Conservation (phyloP, 2,113 vertebrate genomes). For the Vidua macroura region DNA sequence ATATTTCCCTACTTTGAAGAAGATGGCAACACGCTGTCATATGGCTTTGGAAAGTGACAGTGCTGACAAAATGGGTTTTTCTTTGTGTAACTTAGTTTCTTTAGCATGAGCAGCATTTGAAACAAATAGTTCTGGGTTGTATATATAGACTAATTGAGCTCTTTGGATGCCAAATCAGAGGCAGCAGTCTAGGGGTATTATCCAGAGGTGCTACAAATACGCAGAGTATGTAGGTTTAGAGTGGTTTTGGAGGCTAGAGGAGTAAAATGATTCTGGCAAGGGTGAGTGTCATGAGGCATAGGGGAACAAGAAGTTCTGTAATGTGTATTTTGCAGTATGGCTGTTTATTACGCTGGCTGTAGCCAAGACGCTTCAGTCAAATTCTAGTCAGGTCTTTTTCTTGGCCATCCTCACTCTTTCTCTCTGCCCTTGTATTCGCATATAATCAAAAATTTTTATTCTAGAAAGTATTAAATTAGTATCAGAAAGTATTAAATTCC, state of each 20-base stretch:
- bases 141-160: neutral
- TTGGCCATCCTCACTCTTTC: neutral
- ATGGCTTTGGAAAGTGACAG: slow-evolving; percentile 57
- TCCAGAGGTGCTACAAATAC: slow-evolving; percentile 28
- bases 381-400: slow-evolving; percentile 16
- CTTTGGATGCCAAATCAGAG: slow-evolving; percentile 55
- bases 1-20: slow-evolving; percentile 64
- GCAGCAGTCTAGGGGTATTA: slow-evolving; percentile 34
- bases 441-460: neutral
- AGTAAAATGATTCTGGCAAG: slow-evolving; percentile 41
- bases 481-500: neutral
- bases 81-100: slow-evolving; percentile 34
- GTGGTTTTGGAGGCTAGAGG: slow-evolving; percentile 36
- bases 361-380: neutral
- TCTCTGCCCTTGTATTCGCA: neutral
- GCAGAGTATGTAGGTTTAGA: slow-evolving; percentile 4
- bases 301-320: slow-evolving; percentile 14
- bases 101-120: slow-evolving; percentile 19
- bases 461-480: neutral
- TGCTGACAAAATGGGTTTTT: slow-evolving; percentile 48
- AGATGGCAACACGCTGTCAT: slow-evolving; percentile 31
- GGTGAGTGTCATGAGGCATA: neutral
- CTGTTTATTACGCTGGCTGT: neutral
- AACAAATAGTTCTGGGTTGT: slow-evolving; percentile 28
- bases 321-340: neutral